phyloP scores from a whole-genome alignment of 2,797 vertebrate species.

The Rhinoraja longicauda region DNA sequence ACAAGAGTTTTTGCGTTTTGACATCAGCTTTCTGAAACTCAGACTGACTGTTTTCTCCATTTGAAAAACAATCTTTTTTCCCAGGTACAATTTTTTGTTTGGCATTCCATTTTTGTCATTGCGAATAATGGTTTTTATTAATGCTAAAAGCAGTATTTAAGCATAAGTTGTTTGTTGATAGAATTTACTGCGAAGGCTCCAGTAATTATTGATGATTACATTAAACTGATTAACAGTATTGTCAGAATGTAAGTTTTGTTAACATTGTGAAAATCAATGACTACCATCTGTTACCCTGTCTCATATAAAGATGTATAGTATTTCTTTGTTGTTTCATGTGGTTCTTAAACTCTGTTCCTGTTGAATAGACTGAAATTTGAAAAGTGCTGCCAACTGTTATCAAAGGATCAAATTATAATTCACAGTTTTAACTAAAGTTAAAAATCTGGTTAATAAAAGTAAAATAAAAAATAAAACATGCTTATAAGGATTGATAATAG shows the following conservation, averaged over 20 bases:
- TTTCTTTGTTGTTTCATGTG: neutral
- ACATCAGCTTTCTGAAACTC: too few relatives aligned
- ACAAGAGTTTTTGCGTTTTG: too few relatives aligned
- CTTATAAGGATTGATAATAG: neutral
- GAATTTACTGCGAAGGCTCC: neutral
- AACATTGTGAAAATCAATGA: neutral
- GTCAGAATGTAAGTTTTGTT: neutral
- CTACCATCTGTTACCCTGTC: neutral
- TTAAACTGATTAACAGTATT: neutral
- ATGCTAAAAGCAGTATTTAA: neutral
- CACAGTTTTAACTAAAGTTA: neutral
- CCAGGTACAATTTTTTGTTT: too few relatives aligned
- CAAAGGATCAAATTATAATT: neutral
- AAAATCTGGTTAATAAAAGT: constrained; percentile 1
- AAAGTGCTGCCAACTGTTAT: neutral
- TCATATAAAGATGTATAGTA: neutral
- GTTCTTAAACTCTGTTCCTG: neutral
- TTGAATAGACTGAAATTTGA: neutral
- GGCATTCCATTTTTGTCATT: neutral
- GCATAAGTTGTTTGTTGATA: neutral
- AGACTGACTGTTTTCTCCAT: too few relatives aligned
- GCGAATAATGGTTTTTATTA: neutral
- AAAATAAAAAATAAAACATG: neutral
- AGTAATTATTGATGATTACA: neutral
- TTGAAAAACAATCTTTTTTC: too few relatives aligned